A percentile compares a stretch with the other conserved stretches of the same genome.
Conservation (phyloP, 2,888 invertebrate genomes). For the Drosophila eohydei region DNA sequence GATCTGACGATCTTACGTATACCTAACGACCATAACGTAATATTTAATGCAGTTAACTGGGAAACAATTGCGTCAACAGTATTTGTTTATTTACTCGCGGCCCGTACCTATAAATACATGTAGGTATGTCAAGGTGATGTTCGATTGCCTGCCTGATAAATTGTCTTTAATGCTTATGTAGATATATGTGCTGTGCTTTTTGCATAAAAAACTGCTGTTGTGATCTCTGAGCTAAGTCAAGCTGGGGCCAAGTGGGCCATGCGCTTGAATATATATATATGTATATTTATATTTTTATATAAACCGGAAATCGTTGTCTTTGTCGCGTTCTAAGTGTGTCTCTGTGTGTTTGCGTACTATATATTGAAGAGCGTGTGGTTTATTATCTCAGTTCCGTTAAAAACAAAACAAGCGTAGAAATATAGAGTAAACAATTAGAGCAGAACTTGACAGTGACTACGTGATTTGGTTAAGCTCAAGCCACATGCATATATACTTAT, state of each 20-base stretch:
- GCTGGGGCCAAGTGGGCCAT: constrained; percentile 49
- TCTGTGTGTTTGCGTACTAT: constrained; percentile 7
- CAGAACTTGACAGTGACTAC: constrained; percentile 64
- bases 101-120: constrained; percentile 49
- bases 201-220: constrained; percentile 51
- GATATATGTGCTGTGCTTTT: constrained; percentile 39
- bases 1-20: constrained; percentile 11
- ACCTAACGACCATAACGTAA: constrained; percentile 26
- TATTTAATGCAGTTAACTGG: constrained; percentile 24
- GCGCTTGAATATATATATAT: constrained; percentile 18
- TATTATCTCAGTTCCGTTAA: constrained; percentile 68
- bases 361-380: constrained; percentile 60
- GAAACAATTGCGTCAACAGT: constrained; percentile 60
- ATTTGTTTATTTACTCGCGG: constrained; percentile 47
- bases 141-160: constrained; percentile 58
- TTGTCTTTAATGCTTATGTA: constrained; percentile 53
- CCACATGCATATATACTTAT: constrained; percentile 2
- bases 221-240: constrained; percentile 13
- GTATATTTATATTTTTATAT: constrained; percentile 38
- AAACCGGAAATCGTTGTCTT: constrained; percentile 69
- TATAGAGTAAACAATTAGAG: constrained; percentile 70
- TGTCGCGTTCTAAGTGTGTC: constrained; percentile 58
- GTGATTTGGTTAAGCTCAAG: constrained; percentile 60
- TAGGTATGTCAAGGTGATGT: constrained; percentile 81
- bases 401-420: constrained; percentile 67